Evolutionary conservation across 37 sponge, comb jelly and placozoan species (phyloP).

Genomic region (Eunapius fragilis): DNA sequence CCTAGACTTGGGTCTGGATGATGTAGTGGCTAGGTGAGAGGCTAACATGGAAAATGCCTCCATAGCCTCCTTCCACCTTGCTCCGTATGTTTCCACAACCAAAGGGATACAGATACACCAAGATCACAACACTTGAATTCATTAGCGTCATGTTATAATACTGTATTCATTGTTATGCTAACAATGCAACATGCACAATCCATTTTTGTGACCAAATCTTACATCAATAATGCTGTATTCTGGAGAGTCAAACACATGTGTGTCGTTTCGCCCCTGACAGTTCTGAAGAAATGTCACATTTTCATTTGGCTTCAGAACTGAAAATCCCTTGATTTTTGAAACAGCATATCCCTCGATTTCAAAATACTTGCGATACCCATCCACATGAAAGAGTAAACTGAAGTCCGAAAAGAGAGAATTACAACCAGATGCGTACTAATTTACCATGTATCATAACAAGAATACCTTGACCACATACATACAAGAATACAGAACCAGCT

Average conservation of each 20-base stretch:
- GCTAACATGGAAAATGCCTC: too few species aligned
- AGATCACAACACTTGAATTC: too few species aligned
- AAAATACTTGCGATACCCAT: not conserved
- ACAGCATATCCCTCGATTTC: not conserved
- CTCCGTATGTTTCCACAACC: too few species aligned
- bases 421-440: too few species aligned
- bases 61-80: too few species aligned
- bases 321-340: not conserved
- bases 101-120: too few species aligned
- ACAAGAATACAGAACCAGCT: too few species aligned
- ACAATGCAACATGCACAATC: not conserved
- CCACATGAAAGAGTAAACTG: not conserved
- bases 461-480: too few species aligned
- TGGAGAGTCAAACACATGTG: not conserved
- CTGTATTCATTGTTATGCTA: not conserved
- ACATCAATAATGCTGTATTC: not conserved
- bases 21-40: too few species aligned
- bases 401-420: not conserved
- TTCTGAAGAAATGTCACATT: not conserved
- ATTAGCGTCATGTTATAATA: not conserved
- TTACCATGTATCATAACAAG: too few species aligned
- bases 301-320: not conserved
- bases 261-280: not conserved
- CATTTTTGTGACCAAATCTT: not conserved
- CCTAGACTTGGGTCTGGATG: too few species aligned